Evolutionary conservation across 2,888 invertebrate species (phyloP).

Genomic region (Phoronis australis): DNA sequence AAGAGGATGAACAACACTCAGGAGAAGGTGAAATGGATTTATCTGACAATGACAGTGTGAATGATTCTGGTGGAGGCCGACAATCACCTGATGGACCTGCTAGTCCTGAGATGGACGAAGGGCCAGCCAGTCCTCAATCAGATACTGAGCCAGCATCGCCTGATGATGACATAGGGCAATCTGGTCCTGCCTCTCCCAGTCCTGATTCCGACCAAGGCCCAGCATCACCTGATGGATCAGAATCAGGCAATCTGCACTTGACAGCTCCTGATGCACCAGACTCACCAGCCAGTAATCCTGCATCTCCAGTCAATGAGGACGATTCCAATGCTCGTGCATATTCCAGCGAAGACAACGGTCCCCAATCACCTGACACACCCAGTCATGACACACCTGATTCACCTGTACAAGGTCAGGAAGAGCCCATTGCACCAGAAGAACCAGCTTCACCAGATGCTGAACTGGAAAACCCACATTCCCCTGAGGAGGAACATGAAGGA

Average conservation of each 20-base stretch:
- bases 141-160: slow-evolving; percentile 12
- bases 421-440: too few species aligned
- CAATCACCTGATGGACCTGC: neutral
- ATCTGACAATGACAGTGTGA: neutral
- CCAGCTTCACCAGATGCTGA: too few species aligned
- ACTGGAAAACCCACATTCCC: slow-evolving; percentile 8
- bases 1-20: too few species aligned
- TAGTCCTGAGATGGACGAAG: slow-evolving; percentile 1
- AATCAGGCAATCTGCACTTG: too few species aligned
- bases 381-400: too few species aligned
- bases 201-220: slow-evolving; percentile 4
- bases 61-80: neutral
- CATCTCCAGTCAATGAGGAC: neutral
- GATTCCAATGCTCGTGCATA: neutral
- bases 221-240: neutral
- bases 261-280: neutral
- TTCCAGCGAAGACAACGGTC: neutral
- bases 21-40: too few species aligned
- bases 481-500: neutral
- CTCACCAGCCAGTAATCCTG: neutral
- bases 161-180: too few species aligned
- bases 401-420: too few species aligned
- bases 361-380: neutral
- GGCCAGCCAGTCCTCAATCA: slow-evolving; percentile 8
- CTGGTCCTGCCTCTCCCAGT: slow-evolving; percentile 4